These are phyloP conservation scores for Peromyscus eremicus DNA, from an alignment of 2,797 vertebrate genomes.

Conservation along the genomic window DNA sequence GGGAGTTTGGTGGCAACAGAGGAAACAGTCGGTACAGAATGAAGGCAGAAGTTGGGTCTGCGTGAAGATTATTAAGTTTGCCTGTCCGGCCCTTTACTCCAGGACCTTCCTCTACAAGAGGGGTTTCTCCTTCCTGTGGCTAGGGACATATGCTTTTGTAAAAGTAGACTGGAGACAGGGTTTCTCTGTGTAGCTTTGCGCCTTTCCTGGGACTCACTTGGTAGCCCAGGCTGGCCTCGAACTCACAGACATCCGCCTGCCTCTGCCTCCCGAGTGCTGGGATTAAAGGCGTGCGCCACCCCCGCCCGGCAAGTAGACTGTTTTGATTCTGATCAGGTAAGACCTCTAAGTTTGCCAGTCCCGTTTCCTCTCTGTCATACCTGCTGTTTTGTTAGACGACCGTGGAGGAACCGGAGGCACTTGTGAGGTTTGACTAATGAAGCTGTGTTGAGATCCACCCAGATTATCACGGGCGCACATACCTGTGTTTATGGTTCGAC, in stretches of 20 bases:
- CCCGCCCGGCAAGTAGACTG: too few relatives aligned
- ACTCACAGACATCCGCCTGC: too few relatives aligned
- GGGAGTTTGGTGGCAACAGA: not conserved
- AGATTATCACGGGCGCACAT: not conserved
- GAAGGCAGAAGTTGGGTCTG: fast-evolving
- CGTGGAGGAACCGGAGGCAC: not conserved
- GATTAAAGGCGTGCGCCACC: too few relatives aligned
- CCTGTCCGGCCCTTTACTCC: not conserved
- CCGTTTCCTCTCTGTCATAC: not conserved
- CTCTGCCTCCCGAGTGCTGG: too few relatives aligned
- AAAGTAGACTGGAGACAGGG: not conserved
- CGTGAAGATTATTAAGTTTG: not conserved
- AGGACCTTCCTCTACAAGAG: not conserved
- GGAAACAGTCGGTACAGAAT: not conserved
- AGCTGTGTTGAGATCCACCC: not conserved
- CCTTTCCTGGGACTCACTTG: too few relatives aligned
- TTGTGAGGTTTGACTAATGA: not conserved
- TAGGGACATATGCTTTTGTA: not conserved
- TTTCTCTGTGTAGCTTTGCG: too few relatives aligned
- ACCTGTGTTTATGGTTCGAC: not conserved
- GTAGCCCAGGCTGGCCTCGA: too few relatives aligned
- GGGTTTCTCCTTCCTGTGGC: not conserved
- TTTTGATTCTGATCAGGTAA: not conserved
- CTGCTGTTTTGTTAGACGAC: not conserved
- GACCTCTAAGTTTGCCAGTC: not conserved